Percentiles rank a stretch among this genome's conserved stretches.
Conservation (phyloP, 2,888 invertebrate genomes). For the Drosophila pseudotalamancana region DNA sequence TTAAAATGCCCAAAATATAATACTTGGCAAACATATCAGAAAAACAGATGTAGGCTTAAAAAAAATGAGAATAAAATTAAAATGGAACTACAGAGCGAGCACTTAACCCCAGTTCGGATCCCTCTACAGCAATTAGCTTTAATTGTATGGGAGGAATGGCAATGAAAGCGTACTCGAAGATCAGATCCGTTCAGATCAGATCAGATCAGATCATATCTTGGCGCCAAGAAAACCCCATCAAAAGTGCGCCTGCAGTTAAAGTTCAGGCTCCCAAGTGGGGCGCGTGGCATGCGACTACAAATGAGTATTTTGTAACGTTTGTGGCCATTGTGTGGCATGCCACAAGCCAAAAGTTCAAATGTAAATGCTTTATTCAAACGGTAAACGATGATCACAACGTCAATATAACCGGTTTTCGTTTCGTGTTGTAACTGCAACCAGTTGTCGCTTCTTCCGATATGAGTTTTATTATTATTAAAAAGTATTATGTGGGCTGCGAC, state of each 20-base stretch:
- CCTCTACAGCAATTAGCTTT: constrained; percentile 51
- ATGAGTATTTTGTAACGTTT: neutral
- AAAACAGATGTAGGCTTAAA: constrained; percentile 15
- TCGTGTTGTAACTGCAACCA: constrained; percentile 7
- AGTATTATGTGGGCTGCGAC: constrained; percentile 44
- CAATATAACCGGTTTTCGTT: constrained; percentile 57
- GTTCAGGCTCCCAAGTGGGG: constrained; percentile 5
- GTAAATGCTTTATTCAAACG: constrained; percentile 18
- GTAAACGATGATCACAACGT: constrained; percentile 41
- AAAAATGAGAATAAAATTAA: neutral
- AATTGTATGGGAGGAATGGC: constrained; percentile 39
- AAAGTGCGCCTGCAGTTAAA: constrained; percentile 24
- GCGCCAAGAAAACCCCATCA: constrained; percentile 38
- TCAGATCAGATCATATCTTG: constrained; percentile 51
- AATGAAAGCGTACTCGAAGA: constrained; percentile 24
- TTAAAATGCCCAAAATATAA: too few relatives aligned
- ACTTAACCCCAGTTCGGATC: constrained; percentile 56
- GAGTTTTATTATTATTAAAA: constrained; percentile 4
- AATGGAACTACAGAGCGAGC: constrained; percentile 37
- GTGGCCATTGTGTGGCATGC: constrained; percentile 3
- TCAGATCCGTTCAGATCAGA: too few relatives aligned
- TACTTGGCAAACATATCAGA: neutral
- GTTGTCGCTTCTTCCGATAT: constrained; percentile 4
- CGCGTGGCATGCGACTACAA: constrained; percentile 2
- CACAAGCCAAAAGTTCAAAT: constrained; percentile 7